Evolutionary conservation across 1,140 invertebrate genomes (phyloP).

Genomic region (Macrocentrus cingulum): DNA sequence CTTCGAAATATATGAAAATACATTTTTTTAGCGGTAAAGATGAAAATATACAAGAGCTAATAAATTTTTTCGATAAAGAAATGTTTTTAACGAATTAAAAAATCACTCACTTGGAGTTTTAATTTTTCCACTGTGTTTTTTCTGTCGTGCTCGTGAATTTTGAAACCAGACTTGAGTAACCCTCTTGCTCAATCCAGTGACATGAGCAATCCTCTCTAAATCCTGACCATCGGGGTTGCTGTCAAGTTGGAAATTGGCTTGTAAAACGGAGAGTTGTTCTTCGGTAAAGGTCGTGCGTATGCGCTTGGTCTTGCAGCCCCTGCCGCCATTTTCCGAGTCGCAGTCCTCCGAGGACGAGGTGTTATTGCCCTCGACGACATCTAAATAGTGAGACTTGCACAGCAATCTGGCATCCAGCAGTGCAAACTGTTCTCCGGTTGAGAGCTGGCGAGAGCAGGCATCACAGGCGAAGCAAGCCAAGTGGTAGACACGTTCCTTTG

Average conservation of each 20-base stretch:
- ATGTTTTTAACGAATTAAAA: background rate
- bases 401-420: constrained; percentile 88
- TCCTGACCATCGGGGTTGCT: constrained; percentile 99
- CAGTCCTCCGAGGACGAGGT: constrained; percentile 84
- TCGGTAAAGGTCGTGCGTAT: constrained; percentile 97
- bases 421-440: constrained; percentile 97
- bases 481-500: constrained; percentile 94
- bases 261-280: constrained; percentile 94
- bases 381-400: constrained; percentile 95
- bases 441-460: constrained; percentile 93
- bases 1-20: no score
- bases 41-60: no score
- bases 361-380: constrained; percentile 87
- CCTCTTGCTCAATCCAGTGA: constrained; percentile 94
- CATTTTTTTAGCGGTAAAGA: no score
- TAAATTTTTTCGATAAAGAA: no score
- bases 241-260: constrained; percentile 97
- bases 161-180: constrained; percentile 99
- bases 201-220: constrained; percentile 94
- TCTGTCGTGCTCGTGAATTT: constrained; percentile 97
- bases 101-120: constrained; percentile 75
- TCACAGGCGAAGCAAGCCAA: constrained; percentile 98
- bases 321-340: constrained; percentile 82
- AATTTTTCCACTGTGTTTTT: constrained; percentile 85
- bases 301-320: constrained; percentile 88